Conservation (phyloP, 1,140 invertebrate species). For the Ctenoplectra terminalis region DNA sequence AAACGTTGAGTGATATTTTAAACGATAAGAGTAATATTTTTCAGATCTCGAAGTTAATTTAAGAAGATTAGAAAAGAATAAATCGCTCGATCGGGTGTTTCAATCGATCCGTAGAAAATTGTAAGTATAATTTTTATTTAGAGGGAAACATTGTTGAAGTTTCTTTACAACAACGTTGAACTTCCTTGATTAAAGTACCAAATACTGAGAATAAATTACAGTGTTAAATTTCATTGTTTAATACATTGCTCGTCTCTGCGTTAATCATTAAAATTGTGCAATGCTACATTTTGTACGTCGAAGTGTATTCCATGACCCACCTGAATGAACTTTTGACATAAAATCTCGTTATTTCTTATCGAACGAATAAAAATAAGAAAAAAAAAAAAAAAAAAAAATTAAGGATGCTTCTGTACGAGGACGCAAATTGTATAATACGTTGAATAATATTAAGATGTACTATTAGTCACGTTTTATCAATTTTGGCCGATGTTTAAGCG, state of each 20-base stretch:
- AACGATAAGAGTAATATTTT: too few relatives aligned
- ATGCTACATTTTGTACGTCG: background rate
- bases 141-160: too few relatives aligned
- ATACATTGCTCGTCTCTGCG: background rate
- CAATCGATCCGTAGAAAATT: too few relatives aligned
- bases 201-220: background rate
- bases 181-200: too few relatives aligned
- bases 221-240: slow-evolving; percentile 3
- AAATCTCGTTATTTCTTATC: slow-evolving; percentile 23
- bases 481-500: slow-evolving; percentile 20
- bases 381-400: background rate
- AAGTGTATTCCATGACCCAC: background rate
- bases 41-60: too few relatives aligned
- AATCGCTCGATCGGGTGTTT: too few relatives aligned
- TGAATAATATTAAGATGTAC: slow-evolving; percentile 40
- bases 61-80: too few relatives aligned
- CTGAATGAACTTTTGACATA: slow-evolving; percentile 14
- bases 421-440: slow-evolving; percentile 53
- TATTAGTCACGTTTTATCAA: slow-evolving; percentile 41
- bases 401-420: background rate
- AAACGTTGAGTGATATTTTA: too few relatives aligned
- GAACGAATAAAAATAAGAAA: background rate
- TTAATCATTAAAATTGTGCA: background rate
- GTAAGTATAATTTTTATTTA: too few relatives aligned
- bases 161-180: too few relatives aligned